Conservation (phyloP, 2,797 vertebrate genomes). For the Acanthurus tractus region DNA sequence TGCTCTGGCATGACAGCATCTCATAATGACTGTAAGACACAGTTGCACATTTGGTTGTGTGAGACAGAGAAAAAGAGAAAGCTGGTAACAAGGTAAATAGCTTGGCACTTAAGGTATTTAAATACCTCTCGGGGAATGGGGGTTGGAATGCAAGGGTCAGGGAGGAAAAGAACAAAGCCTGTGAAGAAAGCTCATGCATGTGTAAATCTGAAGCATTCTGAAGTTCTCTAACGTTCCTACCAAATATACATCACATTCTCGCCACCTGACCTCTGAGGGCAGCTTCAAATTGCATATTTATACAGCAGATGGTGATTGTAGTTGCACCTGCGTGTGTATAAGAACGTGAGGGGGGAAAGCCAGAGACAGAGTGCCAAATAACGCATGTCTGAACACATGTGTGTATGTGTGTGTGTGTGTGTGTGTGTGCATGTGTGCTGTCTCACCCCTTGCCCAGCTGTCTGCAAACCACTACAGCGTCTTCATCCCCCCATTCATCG, state of each 20-base stretch:
- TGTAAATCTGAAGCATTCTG: conserved; percentile 12
- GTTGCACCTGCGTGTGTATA: conserved; percentile 57
- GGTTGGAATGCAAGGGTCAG: conserved; percentile 67
- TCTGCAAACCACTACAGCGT: conserved; percentile 89
- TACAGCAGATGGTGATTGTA: conserved; percentile 18
- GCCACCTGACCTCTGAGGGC: conserved; percentile 24
- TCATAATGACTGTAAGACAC: conserved; percentile 18
- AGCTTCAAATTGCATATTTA: conserved; percentile 21
- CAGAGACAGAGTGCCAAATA: conserved; percentile 2
- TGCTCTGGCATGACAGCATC: conserved; percentile 37
- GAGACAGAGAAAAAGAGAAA: conserved; percentile 21
- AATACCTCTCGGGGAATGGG: conserved; percentile 59
- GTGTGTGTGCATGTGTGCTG: conserved; percentile 42
- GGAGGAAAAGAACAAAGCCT: conserved; percentile 48
- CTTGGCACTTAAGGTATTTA: conserved; percentile 64
- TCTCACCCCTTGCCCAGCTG: conserved; percentile 92
- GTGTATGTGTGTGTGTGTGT: background rate
- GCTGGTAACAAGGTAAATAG: conserved; percentile 63
- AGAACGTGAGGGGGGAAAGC: conserved; percentile 10
- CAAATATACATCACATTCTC: conserved; percentile 28
- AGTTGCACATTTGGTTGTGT: conserved; percentile 5
- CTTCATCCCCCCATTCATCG: conserved; percentile 88
- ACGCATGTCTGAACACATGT: conserved; percentile 17
- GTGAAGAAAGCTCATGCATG: conserved; percentile 3
- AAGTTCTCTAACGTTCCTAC: conserved; percentile 21